Conservation (phyloP, 1,140 invertebrate species). For the Parapsyche elsis region DNA sequence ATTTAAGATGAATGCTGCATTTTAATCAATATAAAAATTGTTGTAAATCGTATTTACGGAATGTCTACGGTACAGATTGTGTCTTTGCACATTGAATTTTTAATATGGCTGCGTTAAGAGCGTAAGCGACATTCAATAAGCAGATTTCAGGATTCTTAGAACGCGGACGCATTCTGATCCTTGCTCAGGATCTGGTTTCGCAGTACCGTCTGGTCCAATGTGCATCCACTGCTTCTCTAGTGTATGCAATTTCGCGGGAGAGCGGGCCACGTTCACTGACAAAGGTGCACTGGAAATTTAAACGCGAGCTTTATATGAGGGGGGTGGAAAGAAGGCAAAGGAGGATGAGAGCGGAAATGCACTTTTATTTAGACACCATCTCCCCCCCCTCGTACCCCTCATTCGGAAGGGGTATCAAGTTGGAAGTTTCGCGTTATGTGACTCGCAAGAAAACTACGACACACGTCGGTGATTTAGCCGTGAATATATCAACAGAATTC, state of each 20-base stretch:
- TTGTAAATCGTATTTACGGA: no score
- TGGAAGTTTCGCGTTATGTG: slow-evolving; percentile 1
- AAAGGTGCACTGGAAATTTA: slow-evolving; percentile 51
- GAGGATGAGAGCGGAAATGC: not conserved
- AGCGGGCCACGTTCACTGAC: slow-evolving; percentile 38
- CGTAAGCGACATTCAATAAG: not conserved
- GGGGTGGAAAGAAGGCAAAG: not conserved
- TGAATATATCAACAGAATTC: no score
- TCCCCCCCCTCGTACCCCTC: not conserved
- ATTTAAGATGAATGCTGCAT: no score
- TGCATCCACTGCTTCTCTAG: not conserved
- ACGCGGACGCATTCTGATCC: not conserved
- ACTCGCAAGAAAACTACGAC: no score
- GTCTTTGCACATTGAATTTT: not conserved
- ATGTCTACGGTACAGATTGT: no score
- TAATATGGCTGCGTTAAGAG: not conserved
- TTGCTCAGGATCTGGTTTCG: slow-evolving; percentile 7
- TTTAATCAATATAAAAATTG: no score
- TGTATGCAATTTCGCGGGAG: slow-evolving; percentile 47
- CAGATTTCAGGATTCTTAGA: not conserved
- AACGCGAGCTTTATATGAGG: slow-evolving; percentile 45
- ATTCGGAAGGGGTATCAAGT: not conserved
- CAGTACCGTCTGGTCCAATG: not conserved
- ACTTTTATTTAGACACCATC: slow-evolving; percentile 45
- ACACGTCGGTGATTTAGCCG: no score